These are phyloP conservation scores for Mesorhabditis belari DNA, from an alignment of 2,888 invertebrate genomes.

Conservation along the genomic window DNA sequence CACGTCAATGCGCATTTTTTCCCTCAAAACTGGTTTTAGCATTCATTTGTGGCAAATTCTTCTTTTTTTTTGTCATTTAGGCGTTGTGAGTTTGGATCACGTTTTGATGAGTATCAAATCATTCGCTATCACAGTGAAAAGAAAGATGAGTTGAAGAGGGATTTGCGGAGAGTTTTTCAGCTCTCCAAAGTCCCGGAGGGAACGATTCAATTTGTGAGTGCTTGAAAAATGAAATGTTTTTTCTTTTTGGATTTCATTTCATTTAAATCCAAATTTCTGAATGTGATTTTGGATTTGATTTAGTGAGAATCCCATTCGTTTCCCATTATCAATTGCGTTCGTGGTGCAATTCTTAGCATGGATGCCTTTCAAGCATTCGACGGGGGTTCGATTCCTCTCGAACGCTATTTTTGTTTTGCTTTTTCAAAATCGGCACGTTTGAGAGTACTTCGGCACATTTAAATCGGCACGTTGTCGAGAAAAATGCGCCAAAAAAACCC, in stretches of 20 bases:
- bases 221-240: too few relatives aligned
- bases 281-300: too few relatives aligned
- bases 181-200: background rate
- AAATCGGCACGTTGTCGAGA: too few relatives aligned
- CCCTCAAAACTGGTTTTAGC: background rate
- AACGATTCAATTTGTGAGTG: background rate
- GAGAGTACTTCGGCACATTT: too few relatives aligned
- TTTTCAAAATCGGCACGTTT: too few relatives aligned
- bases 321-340: too few relatives aligned
- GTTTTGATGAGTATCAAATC: background rate
- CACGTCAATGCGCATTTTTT: background rate
- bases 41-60: background rate
- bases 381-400: constrained; percentile 8
- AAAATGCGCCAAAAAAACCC: too few relatives aligned
- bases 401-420: too few relatives aligned
- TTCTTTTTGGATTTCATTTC: too few relatives aligned
- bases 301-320: too few relatives aligned
- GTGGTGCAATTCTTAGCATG: constrained; percentile 12
- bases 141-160: background rate
- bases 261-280: too few relatives aligned
- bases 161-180: background rate
- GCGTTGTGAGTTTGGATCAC: background rate
- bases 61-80: background rate
- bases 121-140: background rate
- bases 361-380: constrained; percentile 14